A percentile compares a stretch with the other conserved stretches of the same genome.
These are phyloP conservation scores for Idris sp. DNA, from an alignment of 1,140 invertebrate species.

Conservation along the genomic window DNA sequence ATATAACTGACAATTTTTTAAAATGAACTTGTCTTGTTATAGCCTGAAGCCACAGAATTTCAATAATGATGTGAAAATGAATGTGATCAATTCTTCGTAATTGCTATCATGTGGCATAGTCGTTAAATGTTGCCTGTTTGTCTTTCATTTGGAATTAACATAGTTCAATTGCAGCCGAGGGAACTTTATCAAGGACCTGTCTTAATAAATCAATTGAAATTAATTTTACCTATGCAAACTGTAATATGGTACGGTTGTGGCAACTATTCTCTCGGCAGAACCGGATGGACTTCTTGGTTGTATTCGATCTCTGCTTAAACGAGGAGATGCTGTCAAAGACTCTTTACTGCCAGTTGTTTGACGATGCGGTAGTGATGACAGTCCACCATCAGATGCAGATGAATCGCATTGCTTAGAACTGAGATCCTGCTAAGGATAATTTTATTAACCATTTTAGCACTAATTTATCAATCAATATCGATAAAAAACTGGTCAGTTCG, in stretches of 20 bases:
- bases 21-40: too few relatives aligned
- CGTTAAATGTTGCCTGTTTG: conserved; percentile 19
- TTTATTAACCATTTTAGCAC: not conserved
- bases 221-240: conserved; percentile 75
- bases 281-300: conserved; percentile 73
- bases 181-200: conserved; percentile 7
- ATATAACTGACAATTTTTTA: too few relatives aligned
- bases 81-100: too few relatives aligned
- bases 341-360: conserved; percentile 75
- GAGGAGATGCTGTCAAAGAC: conserved; percentile 74
- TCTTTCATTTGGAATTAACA: conserved; percentile 16
- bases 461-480: too few relatives aligned
- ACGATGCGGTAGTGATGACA: conserved; percentile 68
- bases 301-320: conserved; percentile 70
- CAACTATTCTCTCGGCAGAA: conserved; percentile 71
- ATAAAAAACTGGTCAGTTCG: conserved; percentile 5
- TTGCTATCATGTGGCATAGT: too few relatives aligned
- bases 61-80: too few relatives aligned
- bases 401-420: conserved; percentile 75
- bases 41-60: too few relatives aligned
- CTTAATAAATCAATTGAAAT: conserved; percentile 36
- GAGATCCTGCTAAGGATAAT: conserved; percentile 66
- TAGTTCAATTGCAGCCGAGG: conserved; percentile 4
- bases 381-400: conserved; percentile 71
- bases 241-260: conserved; percentile 72